phyloP scores from a whole-genome alignment of 2,888 invertebrate genomes.

The Sycophila texana region DNA sequence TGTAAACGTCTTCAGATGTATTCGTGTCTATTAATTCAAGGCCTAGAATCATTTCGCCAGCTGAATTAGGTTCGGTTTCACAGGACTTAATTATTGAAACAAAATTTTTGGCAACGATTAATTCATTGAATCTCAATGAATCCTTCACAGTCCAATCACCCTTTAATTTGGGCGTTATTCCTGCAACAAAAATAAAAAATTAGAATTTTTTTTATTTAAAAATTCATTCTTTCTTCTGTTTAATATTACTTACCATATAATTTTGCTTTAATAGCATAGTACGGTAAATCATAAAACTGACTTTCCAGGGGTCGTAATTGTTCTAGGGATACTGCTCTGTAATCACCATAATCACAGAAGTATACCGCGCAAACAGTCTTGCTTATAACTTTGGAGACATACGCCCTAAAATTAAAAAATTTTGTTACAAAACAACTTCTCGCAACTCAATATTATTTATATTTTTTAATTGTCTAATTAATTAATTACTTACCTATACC shows the following conservation, averaged over 20 bases:
- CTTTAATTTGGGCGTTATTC: constrained; percentile 77
- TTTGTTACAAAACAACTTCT: background rate
- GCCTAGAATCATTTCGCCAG: constrained; percentile 79
- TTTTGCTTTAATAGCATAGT: constrained; percentile 82
- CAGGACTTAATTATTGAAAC: constrained; percentile 82
- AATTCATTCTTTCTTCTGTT: no score
- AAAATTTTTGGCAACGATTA: constrained; percentile 84
- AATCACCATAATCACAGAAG: constrained; percentile 82
- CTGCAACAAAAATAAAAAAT: constrained; percentile 67
- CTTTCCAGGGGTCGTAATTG: constrained; percentile 78
- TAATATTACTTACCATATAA: constrained; percentile 76
- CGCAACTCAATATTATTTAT: background rate
- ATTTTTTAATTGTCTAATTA: no score
- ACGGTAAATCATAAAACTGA: constrained; percentile 80
- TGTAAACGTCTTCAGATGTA: constrained; percentile 76
- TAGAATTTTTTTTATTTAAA: no score
- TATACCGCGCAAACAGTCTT: constrained; percentile 79
- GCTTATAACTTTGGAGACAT: constrained; percentile 77
- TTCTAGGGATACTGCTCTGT: constrained; percentile 78
- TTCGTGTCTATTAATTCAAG: constrained; percentile 85
- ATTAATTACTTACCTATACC: constrained; percentile 82
- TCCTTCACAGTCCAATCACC: constrained; percentile 86
- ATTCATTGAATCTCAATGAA: constrained; percentile 83
- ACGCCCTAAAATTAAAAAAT: constrained; percentile 73
- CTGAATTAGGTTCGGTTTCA: constrained; percentile 80